Base-by-base conservation (phyloP, 2,888 invertebrate genomes). In the Hermodice carunculata region DNA sequence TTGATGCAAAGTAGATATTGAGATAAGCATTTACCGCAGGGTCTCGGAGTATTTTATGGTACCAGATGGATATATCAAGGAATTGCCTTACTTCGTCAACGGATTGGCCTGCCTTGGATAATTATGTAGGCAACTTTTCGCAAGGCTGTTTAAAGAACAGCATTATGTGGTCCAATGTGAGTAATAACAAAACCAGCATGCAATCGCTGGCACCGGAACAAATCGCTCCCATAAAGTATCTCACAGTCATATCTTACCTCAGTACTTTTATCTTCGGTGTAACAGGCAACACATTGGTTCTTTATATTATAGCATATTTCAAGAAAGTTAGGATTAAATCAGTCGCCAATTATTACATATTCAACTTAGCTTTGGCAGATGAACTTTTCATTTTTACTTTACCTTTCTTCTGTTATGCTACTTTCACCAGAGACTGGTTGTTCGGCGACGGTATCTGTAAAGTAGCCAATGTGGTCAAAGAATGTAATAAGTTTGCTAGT, bases 301-400 rank as follows among this genome's bases (percentile, higher is more conserved):
- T 66, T 17, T 65, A 42, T 28, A 61, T 64, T 28, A 66, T 66
- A 28, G 63, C 66, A 1, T 53, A 52, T 40, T 66, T 51, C 26
- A 1, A 37, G 19, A 48, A 59, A 28, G 59, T 69, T 29, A 53
- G 69, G 5, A 28, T 24, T 1, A 63, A 66, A 42, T 54, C 62
- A 0, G 61, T 58, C 48, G 62, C 66, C 24, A 71, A 70, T 48
- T 66, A 67, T 52, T 71, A 71, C 64, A 70, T 71, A 24, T 67
- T 68, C 61, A 71, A 71, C 66, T 53, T 71, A 22, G 51, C 71
- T 2, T 31, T 71, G n/a, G 67, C 69, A 2, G 71, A 71, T 57
- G 43, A 61, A 26, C 34, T 70, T 29, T 70, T 65, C 32, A 58
- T 70, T 5, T 26, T 67, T 44, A 67, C 71, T 5, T 46, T 71